Conservation (phyloP, 1,140 invertebrate species). For the Hypothenemus hampei region DNA sequence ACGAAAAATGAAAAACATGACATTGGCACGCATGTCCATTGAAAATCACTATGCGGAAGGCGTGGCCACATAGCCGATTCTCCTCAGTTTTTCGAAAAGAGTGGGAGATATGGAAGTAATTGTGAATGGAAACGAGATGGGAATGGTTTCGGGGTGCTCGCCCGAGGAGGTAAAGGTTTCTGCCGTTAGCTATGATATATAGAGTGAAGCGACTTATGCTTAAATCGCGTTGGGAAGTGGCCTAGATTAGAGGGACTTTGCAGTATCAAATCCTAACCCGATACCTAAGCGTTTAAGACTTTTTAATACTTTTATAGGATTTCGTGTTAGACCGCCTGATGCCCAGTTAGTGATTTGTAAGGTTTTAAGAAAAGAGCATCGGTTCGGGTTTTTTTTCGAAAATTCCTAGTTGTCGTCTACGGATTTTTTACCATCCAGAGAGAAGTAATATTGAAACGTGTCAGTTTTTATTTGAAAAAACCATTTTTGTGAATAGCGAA, state of each 20-base stretch:
- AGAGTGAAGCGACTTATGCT: conserved; percentile 61
- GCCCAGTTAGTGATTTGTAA: conserved; percentile 42
- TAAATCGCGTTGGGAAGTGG: conserved; percentile 63
- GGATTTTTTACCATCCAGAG: too few relatives aligned
- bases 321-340: conserved; percentile 38
- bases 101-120: conserved; percentile 2
- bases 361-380: conserved; percentile 34
- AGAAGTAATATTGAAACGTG: too few relatives aligned
- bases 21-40: conserved; percentile 38
- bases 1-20: conserved; percentile 30
- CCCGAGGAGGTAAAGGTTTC: conserved; percentile 33
- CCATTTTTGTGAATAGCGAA: too few relatives aligned
- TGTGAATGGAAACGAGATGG: conserved; percentile 15
- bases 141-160: conserved; percentile 19
- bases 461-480: too few relatives aligned
- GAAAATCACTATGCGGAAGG: conserved; percentile 37
- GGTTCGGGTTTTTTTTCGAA: neutral
- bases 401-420: too few relatives aligned
- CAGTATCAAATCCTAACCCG: conserved; percentile 45
- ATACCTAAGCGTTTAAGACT: conserved; percentile 48
- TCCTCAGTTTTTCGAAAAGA: conserved; percentile 29
- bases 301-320: conserved; percentile 48
- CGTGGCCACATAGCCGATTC: conserved; percentile 30
- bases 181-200: conserved; percentile 55
- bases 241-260: conserved; percentile 57